Evolutionary conservation across 2,113 vertebrate genomes (phyloP).

Genomic region (Eclectus roratus): DNA sequence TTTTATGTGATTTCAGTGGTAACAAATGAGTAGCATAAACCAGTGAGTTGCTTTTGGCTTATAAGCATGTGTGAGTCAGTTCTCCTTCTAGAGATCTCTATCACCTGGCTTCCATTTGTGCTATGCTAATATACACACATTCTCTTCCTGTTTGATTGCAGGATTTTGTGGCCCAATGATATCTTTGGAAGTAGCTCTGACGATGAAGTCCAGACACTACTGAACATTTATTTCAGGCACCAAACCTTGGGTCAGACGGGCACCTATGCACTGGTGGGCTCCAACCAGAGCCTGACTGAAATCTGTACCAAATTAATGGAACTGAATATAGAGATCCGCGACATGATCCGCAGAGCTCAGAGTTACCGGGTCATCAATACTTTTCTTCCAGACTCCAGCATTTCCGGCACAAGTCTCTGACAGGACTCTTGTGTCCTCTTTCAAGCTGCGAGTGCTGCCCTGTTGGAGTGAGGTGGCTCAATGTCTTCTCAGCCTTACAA

Average conservation of each 20-base stretch:
- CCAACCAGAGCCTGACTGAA: slow-evolving; percentile 90
- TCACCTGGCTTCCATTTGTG: background rate
- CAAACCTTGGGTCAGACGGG: slow-evolving; percentile 94
- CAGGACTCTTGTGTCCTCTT: slow-evolving; percentile 75
- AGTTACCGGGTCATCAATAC: slow-evolving; percentile 86
- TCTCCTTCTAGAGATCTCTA: background rate
- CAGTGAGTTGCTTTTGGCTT: background rate
- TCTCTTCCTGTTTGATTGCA: slow-evolving; percentile 62
- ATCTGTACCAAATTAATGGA: slow-evolving; percentile 91
- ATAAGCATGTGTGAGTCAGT: fast-evolving
- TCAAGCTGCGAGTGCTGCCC: slow-evolving; percentile 84
- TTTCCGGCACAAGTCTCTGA: slow-evolving; percentile 92
- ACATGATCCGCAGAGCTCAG: slow-evolving; percentile 90
- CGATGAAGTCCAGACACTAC: slow-evolving; percentile 91
- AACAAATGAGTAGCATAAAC: background rate
- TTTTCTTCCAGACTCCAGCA: slow-evolving; percentile 90
- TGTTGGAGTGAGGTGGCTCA: slow-evolving; percentile 69
- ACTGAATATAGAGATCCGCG: slow-evolving; percentile 91
- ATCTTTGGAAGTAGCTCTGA: slow-evolving; percentile 93
- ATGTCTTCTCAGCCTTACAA: slow-evolving; percentile 82
- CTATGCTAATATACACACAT: background rate
- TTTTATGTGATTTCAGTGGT: background rate
- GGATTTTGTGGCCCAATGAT: slow-evolving; percentile 91
- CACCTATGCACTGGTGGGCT: slow-evolving; percentile 93
- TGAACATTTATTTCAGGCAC: slow-evolving; percentile 97